phyloP scores from a whole-genome alignment of 1,140 invertebrate species.

The Diplogasteroides magnus region DNA sequence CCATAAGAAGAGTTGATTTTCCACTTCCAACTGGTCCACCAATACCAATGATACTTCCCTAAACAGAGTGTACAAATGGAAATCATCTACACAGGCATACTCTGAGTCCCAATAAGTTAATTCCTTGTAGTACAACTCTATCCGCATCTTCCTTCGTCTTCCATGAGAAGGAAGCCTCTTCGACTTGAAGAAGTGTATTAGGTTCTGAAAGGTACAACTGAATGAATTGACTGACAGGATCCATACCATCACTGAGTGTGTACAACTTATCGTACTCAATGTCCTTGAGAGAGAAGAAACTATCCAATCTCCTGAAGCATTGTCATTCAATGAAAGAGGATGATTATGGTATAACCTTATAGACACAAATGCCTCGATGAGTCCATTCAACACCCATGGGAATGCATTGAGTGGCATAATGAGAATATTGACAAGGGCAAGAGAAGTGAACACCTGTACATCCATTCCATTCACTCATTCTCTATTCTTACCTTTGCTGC shows the following conservation, averaged over 20 bases:
- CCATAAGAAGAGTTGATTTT: conserved; percentile 70
- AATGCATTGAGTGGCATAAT: conserved; percentile 92
- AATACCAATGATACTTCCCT: conserved; percentile 53
- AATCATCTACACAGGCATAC: background rate
- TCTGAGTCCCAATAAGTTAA: background rate
- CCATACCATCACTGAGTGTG: conserved; percentile 26
- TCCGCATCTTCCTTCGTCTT: background rate
- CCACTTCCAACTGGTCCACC: conserved; percentile 64
- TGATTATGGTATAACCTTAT: too few species aligned
- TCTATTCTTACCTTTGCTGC: conserved; percentile 70
- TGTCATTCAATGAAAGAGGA: too few species aligned
- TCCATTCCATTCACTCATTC: background rate
- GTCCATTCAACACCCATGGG: conserved; percentile 94
- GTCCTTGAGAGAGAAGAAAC: conserved; percentile 54
- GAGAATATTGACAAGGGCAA: conserved; percentile 90
- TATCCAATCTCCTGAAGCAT: conserved; percentile 58
- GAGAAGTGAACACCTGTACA: conserved; percentile 76
- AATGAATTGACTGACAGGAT: background rate
- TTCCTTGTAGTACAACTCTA: background rate
- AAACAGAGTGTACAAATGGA: background rate
- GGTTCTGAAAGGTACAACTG: conserved; percentile 1
- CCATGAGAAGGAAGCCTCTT: conserved; percentile 36
- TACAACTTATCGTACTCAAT: conserved; percentile 37
- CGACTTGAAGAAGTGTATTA: conserved; percentile 5
- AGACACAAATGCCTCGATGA: conserved; percentile 76